phyloP scores from a whole-genome alignment of 2,113 vertebrate species.

The Stegastes partitus region DNA sequence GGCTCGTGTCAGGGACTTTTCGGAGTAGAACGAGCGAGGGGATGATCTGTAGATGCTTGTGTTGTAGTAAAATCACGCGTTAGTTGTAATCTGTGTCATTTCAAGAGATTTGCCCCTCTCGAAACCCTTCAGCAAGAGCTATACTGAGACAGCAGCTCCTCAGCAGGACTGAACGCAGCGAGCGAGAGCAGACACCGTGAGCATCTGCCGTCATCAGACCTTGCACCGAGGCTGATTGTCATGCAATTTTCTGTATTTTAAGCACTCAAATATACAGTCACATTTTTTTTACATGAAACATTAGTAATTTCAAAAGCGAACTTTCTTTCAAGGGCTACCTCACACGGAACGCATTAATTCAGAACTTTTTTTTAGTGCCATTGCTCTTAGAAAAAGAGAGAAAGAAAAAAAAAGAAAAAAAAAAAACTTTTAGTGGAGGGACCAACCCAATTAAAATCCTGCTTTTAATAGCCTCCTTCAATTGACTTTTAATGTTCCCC shows the following conservation, averaged over 20 bases:
- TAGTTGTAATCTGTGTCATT: slow-evolving; percentile 49
- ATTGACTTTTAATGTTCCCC: slow-evolving; percentile 83
- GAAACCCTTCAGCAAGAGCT: slow-evolving; percentile 33
- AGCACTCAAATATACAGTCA: background rate
- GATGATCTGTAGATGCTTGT: slow-evolving; percentile 41
- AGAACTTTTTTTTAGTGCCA: slow-evolving; percentile 75
- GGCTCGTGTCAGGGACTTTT: slow-evolving; percentile 8
- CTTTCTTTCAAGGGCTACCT: slow-evolving; percentile 74
- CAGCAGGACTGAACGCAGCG: slow-evolving; percentile 13
- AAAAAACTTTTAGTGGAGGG: slow-evolving; percentile 73
- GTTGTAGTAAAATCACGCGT: slow-evolving; percentile 32
- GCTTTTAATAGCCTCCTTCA: slow-evolving; percentile 85
- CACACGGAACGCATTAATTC: slow-evolving; percentile 63
- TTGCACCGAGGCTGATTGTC: slow-evolving; percentile 11
- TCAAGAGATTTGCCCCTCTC: slow-evolving; percentile 36
- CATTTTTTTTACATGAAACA: slow-evolving; percentile 20
- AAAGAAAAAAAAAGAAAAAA: slow-evolving; percentile 22
- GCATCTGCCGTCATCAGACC: slow-evolving; percentile 31
- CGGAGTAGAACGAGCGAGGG: slow-evolving; percentile 22
- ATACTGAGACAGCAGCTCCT: slow-evolving; percentile 25
- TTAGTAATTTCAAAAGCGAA: slow-evolving; percentile 42
- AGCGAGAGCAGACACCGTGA: slow-evolving; percentile 11
- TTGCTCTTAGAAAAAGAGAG: slow-evolving; percentile 57
- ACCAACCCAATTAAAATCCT: slow-evolving; percentile 83
- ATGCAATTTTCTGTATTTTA: slow-evolving; percentile 14